These are phyloP conservation scores for Oryzias sinensis DNA, from an alignment of 2,797 vertebrate species.

Conservation along the genomic window DNA sequence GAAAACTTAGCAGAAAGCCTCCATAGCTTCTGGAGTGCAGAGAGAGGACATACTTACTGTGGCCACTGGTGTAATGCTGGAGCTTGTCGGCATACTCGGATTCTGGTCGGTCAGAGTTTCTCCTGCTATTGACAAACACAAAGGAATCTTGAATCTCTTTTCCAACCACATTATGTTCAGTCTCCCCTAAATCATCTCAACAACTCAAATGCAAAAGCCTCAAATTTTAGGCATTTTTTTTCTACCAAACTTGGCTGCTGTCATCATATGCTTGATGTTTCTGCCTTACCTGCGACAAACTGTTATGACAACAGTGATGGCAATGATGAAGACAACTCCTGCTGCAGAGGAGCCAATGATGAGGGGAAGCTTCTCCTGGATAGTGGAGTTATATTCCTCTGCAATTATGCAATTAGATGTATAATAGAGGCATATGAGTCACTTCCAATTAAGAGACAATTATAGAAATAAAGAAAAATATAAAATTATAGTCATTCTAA, in stretches of 20 bases:
- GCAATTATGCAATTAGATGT: slow-evolving; percentile 53
- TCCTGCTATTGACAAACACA: slow-evolving; percentile 81
- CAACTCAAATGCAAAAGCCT: too few relatives aligned
- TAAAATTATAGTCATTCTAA: slow-evolving; percentile 43
- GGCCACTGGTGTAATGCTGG: slow-evolving; percentile 96
- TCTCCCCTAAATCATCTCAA: too few relatives aligned
- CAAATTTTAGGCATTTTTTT: neutral
- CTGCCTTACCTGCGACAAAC: slow-evolving; percentile 87
- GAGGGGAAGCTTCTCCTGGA: slow-evolving; percentile 94
- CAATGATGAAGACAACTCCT: slow-evolving; percentile 90
- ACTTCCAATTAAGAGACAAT: neutral
- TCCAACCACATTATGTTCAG: neutral
- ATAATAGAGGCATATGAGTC: neutral
- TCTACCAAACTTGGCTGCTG: neutral
- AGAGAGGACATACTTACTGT: slow-evolving; percentile 83
- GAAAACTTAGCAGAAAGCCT: too few relatives aligned
- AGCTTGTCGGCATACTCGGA: slow-evolving; percentile 97
- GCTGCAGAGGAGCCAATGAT: slow-evolving; percentile 92
- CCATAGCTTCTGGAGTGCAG: too few relatives aligned
- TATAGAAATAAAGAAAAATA: neutral
- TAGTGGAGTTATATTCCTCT: slow-evolving; percentile 93
- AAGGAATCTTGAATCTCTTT: neutral
- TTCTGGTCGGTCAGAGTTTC: slow-evolving; percentile 87
- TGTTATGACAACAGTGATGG: slow-evolving; percentile 85
- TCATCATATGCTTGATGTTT: neutral